Evolutionary conservation across 2,888 invertebrate genomes (phyloP), one percentile per base, ranked within the genome.

Genomic region (Melanostoma scalare): DNA sequence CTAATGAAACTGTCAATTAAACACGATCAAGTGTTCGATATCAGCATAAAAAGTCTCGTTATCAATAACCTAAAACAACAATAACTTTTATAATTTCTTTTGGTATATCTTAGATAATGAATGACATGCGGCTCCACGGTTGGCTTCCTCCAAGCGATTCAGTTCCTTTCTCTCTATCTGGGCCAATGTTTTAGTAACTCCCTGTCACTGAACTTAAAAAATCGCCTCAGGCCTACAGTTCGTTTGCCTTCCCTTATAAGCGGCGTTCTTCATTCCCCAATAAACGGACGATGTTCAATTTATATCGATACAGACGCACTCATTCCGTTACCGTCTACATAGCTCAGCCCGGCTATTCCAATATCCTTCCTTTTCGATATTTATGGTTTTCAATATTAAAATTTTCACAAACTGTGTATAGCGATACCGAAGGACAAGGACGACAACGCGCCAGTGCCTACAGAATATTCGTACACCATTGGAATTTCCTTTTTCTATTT

Each of bases 371-470:
- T 55, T 77, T 65, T 48, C 40, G 74, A 84, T 84, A 84, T 84
- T 84, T 84, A 84, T 84, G 84, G 84, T 84, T 84, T 84, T 71
- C 74, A 74, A 84, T 84, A 79, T 84, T 84, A 84, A 84, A 84
- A 84, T 84, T 77, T 84, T 79, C 84, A 60, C 77, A 71, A 71
- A 52, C 75, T 50, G 52, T 20, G 20, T 50, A 58, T 8, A 48
- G 52, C 65, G 35, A 8, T n/a, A 20, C 20, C 20, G 48, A n/a
- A 63, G 20, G 30, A 31, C 35, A 38, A 69, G 77, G 68, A 74
- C 63, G 52, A 56, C 58, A 63, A 6, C 33, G n/a, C 53, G 10
- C 3, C 20, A 65, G 42, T 9, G 69, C 69, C 74, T 69, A 81
- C 69, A 20, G 20, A 20, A 20, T 20, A 20, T 20, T 20, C 20